phyloP scores from a whole-genome alignment of 2,888 invertebrate species.

The Diabrotica balteata region DNA sequence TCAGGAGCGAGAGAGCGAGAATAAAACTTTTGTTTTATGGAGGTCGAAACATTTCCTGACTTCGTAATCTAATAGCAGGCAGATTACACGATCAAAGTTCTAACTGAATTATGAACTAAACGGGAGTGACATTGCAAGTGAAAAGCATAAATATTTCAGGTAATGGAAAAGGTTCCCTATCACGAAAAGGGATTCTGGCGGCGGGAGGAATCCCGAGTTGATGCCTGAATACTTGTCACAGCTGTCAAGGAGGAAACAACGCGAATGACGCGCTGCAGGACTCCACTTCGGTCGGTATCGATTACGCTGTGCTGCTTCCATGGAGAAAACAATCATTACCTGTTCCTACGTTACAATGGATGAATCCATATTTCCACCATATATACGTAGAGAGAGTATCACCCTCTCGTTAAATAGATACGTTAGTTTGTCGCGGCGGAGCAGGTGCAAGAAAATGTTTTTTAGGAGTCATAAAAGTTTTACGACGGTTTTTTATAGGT shows the following conservation, averaged over 20 bases:
- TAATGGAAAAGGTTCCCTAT: conserved; percentile 42
- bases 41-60: conserved; percentile 3
- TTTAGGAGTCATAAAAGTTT: no score
- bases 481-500: no score
- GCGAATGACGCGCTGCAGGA: conserved; percentile 28
- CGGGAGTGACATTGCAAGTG: conserved; percentile 40
- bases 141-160: conserved; percentile 46
- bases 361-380: conserved; percentile 19
- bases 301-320: conserved; percentile 29
- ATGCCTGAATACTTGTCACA: conserved; percentile 43
- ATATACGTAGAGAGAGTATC: not conserved
- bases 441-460: no score
- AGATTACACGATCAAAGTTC: conserved; percentile 22
- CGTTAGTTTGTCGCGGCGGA: no score
- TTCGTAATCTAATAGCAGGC: not conserved
- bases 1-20: no score
- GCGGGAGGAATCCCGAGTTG: conserved; percentile 34
- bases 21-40: no score
- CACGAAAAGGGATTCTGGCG: conserved; percentile 37
- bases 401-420: no score
- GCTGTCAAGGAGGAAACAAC: conserved; percentile 40
- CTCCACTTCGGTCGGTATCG: conserved; percentile 30
- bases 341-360: conserved; percentile 28
- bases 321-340: conserved; percentile 38
- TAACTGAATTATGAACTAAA: conserved; percentile 37